A percentile compares a stretch with the other conserved stretches of the same genome.
phyloP scores from a whole-genome alignment of 2,797 vertebrate genomes.

The Esox lucius region DNA sequence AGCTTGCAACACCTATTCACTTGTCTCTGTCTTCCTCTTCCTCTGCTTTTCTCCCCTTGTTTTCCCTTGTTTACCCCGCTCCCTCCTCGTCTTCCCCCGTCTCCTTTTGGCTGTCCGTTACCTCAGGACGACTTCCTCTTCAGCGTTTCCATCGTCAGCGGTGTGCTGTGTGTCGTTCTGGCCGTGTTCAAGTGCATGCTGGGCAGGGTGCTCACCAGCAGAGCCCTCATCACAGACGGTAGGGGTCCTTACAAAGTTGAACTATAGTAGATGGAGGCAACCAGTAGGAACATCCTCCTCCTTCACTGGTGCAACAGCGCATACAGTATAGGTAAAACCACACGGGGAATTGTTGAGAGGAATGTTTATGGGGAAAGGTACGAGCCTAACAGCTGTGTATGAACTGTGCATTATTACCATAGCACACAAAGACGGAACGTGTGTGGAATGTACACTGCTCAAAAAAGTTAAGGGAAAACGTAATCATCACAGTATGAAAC shows the following conservation, averaged over 20 bases:
- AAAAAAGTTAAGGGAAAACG: too few species aligned
- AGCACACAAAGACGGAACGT: background rate
- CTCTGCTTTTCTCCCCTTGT: background rate
- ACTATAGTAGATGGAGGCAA: background rate
- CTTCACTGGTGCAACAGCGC: slow-evolving; percentile 19
- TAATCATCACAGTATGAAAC: too few species aligned
- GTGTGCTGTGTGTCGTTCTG: slow-evolving; percentile 85
- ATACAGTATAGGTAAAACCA: slow-evolving; percentile 5
- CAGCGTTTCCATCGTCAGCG: slow-evolving; percentile 93
- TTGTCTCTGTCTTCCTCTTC: background rate
- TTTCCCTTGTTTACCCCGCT: background rate
- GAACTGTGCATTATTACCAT: background rate
- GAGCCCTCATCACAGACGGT: slow-evolving; percentile 95
- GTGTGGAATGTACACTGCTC: background rate
- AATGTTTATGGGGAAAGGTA: too few species aligned
- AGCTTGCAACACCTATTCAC: slow-evolving; percentile 6
- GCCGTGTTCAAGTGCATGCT: slow-evolving; percentile 92
- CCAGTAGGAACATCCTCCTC: slow-evolving; percentile 12
- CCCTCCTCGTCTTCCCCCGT: background rate
- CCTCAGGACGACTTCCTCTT: slow-evolving; percentile 92
- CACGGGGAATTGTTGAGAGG: background rate
- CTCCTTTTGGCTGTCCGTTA: slow-evolving; percentile 2
- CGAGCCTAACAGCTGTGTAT: too few species aligned
- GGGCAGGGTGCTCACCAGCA: slow-evolving; percentile 92
- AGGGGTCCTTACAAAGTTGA: slow-evolving; percentile 20